Evolutionary conservation across 2,113 vertebrate species (phyloP).

Genomic region (Phocoena phocoena): DNA sequence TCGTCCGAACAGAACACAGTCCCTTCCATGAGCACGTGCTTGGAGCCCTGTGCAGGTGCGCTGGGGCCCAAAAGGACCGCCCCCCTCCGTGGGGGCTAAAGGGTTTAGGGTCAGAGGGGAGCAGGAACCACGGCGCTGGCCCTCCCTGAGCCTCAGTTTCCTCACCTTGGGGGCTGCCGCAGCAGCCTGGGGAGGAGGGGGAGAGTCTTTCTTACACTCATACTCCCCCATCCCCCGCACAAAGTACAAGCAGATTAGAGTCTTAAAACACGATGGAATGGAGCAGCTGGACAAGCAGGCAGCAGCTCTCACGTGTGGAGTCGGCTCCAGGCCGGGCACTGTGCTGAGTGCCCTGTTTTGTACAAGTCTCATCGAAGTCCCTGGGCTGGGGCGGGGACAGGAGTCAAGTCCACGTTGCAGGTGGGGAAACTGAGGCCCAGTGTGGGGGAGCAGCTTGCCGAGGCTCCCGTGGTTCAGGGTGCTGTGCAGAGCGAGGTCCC

Average conservation of each 20-base stretch:
- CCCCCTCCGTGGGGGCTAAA: rapidly evolving
- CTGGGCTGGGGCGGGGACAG: neutral
- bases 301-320: neutral
- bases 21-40: constrained; percentile 85
- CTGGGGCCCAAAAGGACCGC: neutral
- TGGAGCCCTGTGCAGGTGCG: constrained; percentile 91
- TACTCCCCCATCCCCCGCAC: rapidly evolving
- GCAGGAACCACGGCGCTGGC: neutral
- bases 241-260: neutral
- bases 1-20: constrained; percentile 80
- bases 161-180: neutral
- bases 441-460: rapidly evolving
- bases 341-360: neutral
- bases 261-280: neutral
- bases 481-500: neutral
- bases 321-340: neutral
- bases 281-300: rapidly evolving
- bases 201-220: neutral
- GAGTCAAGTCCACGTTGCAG: neutral
- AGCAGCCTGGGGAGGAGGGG: neutral
- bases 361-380: neutral
- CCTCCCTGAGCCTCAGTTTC: neutral
- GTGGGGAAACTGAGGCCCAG: neutral
- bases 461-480: neutral
- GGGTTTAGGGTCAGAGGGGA: neutral